Percentiles rank a stretch among this genome's conserved stretches.
These are phyloP conservation scores for Dynastes maya DNA, from an alignment of 2,888 invertebrate genomes.

Conservation along the genomic window DNA sequence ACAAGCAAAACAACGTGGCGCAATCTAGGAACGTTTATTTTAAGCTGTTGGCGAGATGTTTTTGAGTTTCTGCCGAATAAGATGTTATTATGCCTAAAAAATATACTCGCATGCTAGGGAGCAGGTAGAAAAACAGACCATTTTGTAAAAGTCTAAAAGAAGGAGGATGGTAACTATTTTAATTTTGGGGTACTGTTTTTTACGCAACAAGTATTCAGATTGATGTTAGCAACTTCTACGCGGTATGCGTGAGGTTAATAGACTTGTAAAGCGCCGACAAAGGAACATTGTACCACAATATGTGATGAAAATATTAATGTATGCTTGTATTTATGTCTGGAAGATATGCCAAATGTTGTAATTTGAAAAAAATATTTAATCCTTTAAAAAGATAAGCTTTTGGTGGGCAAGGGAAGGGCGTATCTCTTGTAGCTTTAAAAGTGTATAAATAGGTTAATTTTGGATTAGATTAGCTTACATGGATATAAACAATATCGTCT, in stretches of 20 bases:
- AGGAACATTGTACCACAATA: too few relatives aligned
- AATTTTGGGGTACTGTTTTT: not conserved
- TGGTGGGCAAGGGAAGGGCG: too few relatives aligned
- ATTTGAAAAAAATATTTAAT: too few relatives aligned
- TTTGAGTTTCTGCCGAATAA: not conserved
- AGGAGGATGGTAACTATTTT: not conserved
- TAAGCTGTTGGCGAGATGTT: not conserved
- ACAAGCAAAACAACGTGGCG: not conserved
- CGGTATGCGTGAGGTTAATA: not conserved
- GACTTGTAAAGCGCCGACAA: not conserved
- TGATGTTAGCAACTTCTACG: not conserved
- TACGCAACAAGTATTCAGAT: not conserved
- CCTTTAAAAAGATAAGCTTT: too few relatives aligned
- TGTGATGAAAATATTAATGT: too few relatives aligned
- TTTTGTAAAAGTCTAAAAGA: not conserved
- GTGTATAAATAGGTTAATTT: too few relatives aligned
- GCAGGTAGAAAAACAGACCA: constrained; percentile 12
- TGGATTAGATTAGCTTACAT: too few relatives aligned
- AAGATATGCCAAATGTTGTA: too few relatives aligned
- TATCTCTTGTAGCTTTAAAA: too few relatives aligned
- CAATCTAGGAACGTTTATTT: not conserved
- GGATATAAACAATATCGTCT: too few relatives aligned
- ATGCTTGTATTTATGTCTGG: too few relatives aligned
- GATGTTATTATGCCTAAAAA: constrained; percentile 2
- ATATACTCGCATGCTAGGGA: not conserved